Base-by-base conservation (phyloP, 1,140 invertebrate species). In the Hetaerina americana region DNA sequence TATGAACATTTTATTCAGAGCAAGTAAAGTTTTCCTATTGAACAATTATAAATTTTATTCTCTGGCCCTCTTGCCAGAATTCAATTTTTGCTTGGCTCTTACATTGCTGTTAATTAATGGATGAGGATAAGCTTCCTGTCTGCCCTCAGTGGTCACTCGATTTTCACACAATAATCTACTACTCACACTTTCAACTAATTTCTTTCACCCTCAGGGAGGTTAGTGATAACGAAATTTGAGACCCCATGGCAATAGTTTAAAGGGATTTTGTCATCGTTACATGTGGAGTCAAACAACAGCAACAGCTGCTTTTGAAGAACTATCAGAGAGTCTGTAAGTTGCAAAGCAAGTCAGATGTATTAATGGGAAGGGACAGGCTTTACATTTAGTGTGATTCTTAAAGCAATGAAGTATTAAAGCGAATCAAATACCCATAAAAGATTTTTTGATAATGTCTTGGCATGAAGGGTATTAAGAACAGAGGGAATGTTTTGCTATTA, bases 141-240 rank as follows among this genome's bases (percentile, higher is more conserved):
- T 26, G 27, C 27, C 66, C 66, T 68, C 66, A 68, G 66, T 68
- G 25, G 25, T 26, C 27, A 12, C 27, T 68, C 27, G 18, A 26
- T 18, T 68, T 68, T 68, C 25, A 68, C 27, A 5, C 25, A 24
- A 68, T 26, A 25, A 68, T 68, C 27, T 26, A 26, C 66, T 68
- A 26, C 24, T 27, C 66, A 68, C 25, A 68, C 24, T 73, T 71
- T 73, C 72, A 73, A 73, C 70, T 73, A 66, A 31, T 73, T 69
- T 73, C 69, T 73, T 73, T 73, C 72, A 71, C 72, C 72, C 72
- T 71, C 70, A 73, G 72, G 72, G 72, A 71, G 49, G 70, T 73
- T 68, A 66, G 66, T 57, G 40, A 66, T 70, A 57, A 71, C 26
- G 68, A 29, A 68, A 68, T 28, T 74, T 73, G 74, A 74, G 40